Percentiles rank a stretch among this genome's conserved stretches.
phyloP scores from a whole-genome alignment of 2,797 vertebrate genomes.

The Acanthornis magna region DNA sequence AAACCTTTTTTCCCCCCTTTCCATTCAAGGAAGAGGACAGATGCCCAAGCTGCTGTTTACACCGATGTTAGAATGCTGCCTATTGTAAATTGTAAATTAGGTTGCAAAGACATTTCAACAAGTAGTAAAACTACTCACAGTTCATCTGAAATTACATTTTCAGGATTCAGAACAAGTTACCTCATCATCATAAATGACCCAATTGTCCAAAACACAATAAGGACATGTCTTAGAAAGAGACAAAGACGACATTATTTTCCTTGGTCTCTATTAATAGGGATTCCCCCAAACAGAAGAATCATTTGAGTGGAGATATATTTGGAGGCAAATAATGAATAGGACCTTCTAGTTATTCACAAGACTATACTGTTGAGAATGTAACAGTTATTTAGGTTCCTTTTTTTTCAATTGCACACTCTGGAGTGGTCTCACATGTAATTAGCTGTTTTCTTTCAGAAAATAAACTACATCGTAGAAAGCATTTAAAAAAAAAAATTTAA shows the following conservation, averaged over 20 bases:
- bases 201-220: constrained; percentile 64
- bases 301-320: constrained; percentile 44
- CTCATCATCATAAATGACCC: constrained; percentile 59
- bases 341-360: constrained; percentile 46
- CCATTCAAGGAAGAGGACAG: neutral
- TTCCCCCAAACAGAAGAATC: constrained; percentile 44
- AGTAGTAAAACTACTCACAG: constrained; percentile 35
- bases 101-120: constrained; percentile 20
- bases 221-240: constrained; percentile 39
- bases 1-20: neutral
- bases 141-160: constrained; percentile 51
- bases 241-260: constrained; percentile 57
- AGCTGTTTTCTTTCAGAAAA: constrained; percentile 12
- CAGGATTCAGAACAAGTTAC: constrained; percentile 56
- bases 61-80: neutral
- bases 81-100: constrained; percentile 12
- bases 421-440: neutral
- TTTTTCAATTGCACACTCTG: neutral
- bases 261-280: constrained; percentile 60
- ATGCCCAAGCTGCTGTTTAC: constrained; percentile 22
- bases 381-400: neutral
- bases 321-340: constrained; percentile 44
- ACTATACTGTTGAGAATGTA: neutral
- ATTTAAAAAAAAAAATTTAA: neutral
- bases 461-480: neutral